These are phyloP conservation scores for Halictus ligatus DNA, from an alignment of 2,888 invertebrate genomes.

Conservation along the genomic window DNA sequence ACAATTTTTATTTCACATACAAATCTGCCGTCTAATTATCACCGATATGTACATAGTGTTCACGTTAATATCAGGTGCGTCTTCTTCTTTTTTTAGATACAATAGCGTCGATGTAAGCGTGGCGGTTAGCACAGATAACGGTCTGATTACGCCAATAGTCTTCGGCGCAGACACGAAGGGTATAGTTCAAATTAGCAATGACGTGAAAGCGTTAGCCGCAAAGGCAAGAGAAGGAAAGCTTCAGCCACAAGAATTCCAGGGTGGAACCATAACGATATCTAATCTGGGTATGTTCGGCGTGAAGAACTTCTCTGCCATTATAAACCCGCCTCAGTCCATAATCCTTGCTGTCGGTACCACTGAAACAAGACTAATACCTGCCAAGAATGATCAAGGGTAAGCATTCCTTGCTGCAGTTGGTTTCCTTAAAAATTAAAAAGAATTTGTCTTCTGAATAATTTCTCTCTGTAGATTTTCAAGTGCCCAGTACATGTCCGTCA, in stretches of 20 bases:
- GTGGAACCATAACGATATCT: constrained; percentile 97
- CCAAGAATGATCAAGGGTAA: constrained; percentile 92
- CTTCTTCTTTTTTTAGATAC: constrained; percentile 86
- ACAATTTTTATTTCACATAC: too few relatives aligned
- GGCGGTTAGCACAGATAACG: constrained; percentile 97
- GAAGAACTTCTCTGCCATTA: constrained; percentile 95
- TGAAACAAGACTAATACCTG: constrained; percentile 90
- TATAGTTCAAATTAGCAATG: constrained; percentile 91
- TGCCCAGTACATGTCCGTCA: constrained; percentile 93
- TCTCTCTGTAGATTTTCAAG: constrained; percentile 88
- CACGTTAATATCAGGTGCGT: not conserved
- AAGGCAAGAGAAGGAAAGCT: constrained; percentile 96
- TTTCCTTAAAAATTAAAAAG: not conserved
- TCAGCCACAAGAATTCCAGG: constrained; percentile 97
- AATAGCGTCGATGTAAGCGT: constrained; percentile 97
- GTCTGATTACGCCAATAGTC: constrained; percentile 98
- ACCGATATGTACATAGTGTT: not conserved
- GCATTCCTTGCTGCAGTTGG: not conserved
- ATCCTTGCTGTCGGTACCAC: constrained; percentile 96
- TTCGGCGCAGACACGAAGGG: constrained; percentile 96
- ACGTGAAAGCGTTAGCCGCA: constrained; percentile 91
- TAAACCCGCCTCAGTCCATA: constrained; percentile 98
- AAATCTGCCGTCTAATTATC: not conserved
- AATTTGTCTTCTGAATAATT: not conserved
- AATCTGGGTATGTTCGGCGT: constrained; percentile 98